Base-by-base conservation (phyloP, 2,797 vertebrate genomes). In the Channa striata region DNA sequence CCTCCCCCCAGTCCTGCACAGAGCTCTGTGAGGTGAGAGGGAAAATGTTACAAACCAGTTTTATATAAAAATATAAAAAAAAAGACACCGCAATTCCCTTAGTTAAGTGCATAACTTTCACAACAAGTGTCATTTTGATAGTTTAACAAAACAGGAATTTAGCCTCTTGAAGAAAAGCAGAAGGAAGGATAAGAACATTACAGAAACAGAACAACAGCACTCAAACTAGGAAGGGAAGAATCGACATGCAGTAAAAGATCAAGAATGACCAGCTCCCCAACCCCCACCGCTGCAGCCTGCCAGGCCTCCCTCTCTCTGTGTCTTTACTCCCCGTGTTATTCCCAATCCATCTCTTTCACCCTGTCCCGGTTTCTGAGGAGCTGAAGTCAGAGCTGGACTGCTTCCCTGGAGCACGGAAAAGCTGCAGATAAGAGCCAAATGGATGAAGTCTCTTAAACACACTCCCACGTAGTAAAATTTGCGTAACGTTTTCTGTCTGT, bases 1-100 rank as follows among this genome's bases (percentile, higher is more conserved):
- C 97, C 94, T 98, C 96, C 83, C 96, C 97, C 95, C 96, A 94
- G 80, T 98, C 96, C 94, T 97, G 96, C 93, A 96, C 95, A 4
- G 96, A 97, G 94, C 93, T 97, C 96, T 99, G 94, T 77, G 75
- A 58, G 61, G 8, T 68, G 11, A 64, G 33, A 40, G 43, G 17
- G 14, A n/a, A 43, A 19, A 37, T 3, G 65, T 77, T 67, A 68
- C 20, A 40, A 66, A 46, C 2, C 8, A 62, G 7, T 11, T 17
- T 6, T 1, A 1, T 51, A 36, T 56, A 40, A 34, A 70, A 21
- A 53, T 17, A 5, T 1, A 1, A 47, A 36, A 51, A 40, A 34
- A 70, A 21, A 53, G 1, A 50, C 12, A 5, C 2, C 48, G 50
- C 5, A 9, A 8, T 17, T 30, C 25, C 25, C 25, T 4, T 30